Conservation (phyloP, 2,888 invertebrate genomes). For the Cosmia trapezina region DNA sequence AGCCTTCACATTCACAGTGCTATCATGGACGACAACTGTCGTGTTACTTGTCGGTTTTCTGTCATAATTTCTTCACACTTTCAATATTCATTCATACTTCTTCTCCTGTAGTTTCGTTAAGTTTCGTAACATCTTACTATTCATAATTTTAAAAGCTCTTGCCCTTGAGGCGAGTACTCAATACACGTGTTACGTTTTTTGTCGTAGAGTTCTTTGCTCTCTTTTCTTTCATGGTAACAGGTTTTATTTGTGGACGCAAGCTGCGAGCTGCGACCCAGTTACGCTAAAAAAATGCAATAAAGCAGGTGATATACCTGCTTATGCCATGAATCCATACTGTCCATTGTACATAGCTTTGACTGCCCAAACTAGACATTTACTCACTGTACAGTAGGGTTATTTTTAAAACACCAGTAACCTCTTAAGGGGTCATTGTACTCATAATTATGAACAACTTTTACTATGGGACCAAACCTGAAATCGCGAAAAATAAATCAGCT, state of each 20-base stretch:
- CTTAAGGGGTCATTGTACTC: too few species aligned
- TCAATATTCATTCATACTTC: conserved; percentile 8
- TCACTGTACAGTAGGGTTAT: too few species aligned
- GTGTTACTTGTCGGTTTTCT: conserved; percentile 1
- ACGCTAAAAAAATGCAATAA: neutral
- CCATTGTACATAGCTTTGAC: neutral
- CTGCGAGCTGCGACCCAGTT: neutral
- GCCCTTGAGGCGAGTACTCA: conserved; percentile 32
- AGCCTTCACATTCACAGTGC: neutral
- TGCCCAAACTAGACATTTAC: neutral
- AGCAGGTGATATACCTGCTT: neutral
- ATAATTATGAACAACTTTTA: too few species aligned
- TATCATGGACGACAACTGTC: neutral
- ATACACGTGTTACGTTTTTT: conserved; percentile 32
- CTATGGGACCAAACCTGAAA: too few species aligned
- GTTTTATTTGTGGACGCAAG: conserved; percentile 42
- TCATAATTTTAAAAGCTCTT: conserved; percentile 14
- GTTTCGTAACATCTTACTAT: conserved; percentile 19
- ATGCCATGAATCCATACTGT: neutral
- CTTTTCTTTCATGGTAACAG: conserved; percentile 23
- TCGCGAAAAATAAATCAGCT: too few species aligned
- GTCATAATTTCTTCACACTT: neutral
- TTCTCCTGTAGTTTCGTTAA: conserved; percentile 14
- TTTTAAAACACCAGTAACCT: too few species aligned
- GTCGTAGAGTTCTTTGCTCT: conserved; percentile 45